Evolutionary conservation across 2,113 vertebrate species (phyloP), one percentile per base, ranked within the genome.

Genomic region (Caranx ignobilis): DNA sequence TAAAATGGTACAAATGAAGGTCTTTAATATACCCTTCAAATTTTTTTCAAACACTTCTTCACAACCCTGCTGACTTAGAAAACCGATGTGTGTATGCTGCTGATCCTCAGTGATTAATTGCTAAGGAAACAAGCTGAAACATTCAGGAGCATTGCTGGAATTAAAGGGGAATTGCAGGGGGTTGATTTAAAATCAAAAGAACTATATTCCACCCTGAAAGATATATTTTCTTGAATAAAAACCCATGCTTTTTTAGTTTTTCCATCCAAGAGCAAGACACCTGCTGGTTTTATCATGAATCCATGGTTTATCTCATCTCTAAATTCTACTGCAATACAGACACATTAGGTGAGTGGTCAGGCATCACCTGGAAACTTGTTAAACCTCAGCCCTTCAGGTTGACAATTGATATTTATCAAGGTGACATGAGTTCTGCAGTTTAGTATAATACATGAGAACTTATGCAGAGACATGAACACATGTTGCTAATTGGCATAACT

Each of bases 71-170:
- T 21, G 70, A 11, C 11, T 68, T 0, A 6, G 18, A 47, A 15
- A 12, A 41, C 21, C 34, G 12, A 41, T 62, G 32, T 1, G 5
- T 68, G 11, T 43, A 34, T 48, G 60, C 54, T 34, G 48, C 54
- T 75, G 45, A 21, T 47, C 59, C 59, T 61, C 26, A 0, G 34
- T 19, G 39, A 75, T 37, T 71, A n/a, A 61, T 71, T 35, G 11
- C 31, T 54, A 34, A 50, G 57, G 19, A 59, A 64, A 61, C 11
- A 41, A 73, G n/a, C 34, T 26, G 56, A 31, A 73, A 60, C 65
- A 54, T 54, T 84, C 48, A 11, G 6, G n/a, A 52, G 34, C 61
- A 16, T 32, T 75, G 19, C 32, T n/a, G 8, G 50, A 66, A 52
- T 48, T 10, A 41, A 19, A 18, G 7, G 62, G 6, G 7, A 60